These are phyloP conservation scores for Psettodes erumei DNA, from an alignment of 2,113 vertebrate genomes.

Conservation along the genomic window DNA sequence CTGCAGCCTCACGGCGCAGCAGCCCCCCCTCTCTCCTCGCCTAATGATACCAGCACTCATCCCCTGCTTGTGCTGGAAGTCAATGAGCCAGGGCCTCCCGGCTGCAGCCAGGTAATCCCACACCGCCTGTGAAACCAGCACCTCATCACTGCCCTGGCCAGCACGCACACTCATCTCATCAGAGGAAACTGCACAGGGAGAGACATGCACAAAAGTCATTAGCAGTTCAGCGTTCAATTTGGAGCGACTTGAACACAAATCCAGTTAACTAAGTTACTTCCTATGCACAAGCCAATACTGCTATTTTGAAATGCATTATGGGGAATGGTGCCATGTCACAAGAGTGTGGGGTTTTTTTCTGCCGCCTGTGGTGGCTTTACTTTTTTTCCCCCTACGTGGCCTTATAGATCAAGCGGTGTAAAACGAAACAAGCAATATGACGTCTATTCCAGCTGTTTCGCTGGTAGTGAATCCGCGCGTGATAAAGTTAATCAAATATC, in stretches of 20 bases:
- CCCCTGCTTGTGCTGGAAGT: conserved; percentile 91
- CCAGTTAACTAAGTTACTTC: too few relatives aligned
- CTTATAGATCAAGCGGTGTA: background rate
- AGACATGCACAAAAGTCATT: conserved; percentile 45
- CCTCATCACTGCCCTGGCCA: conserved; percentile 91
- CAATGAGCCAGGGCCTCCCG: conserved; percentile 89
- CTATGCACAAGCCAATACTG: too few relatives aligned
- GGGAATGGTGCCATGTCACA: background rate
- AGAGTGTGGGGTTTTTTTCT: conserved; percentile 24
- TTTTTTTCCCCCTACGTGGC: background rate
- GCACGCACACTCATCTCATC: conserved; percentile 86
- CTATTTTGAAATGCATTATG: conserved; percentile 14
- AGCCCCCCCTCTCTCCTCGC: conserved; percentile 92
- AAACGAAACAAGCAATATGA: background rate
- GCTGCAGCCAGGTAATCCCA: conserved; percentile 94
- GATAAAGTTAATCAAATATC: conserved; percentile 9
- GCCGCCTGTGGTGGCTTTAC: background rate
- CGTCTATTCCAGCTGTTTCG: background rate
- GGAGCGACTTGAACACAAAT: too few relatives aligned
- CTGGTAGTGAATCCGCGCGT: background rate
- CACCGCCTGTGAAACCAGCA: conserved; percentile 91
- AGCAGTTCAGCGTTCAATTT: too few relatives aligned
- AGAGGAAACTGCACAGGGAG: conserved; percentile 82
- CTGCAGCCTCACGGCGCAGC: conserved; percentile 91
- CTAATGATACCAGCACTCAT: conserved; percentile 89